These are phyloP conservation scores for Lepeophtheirus salmonis DNA, from an alignment of 1,140 invertebrate species.

Conservation along the genomic window DNA sequence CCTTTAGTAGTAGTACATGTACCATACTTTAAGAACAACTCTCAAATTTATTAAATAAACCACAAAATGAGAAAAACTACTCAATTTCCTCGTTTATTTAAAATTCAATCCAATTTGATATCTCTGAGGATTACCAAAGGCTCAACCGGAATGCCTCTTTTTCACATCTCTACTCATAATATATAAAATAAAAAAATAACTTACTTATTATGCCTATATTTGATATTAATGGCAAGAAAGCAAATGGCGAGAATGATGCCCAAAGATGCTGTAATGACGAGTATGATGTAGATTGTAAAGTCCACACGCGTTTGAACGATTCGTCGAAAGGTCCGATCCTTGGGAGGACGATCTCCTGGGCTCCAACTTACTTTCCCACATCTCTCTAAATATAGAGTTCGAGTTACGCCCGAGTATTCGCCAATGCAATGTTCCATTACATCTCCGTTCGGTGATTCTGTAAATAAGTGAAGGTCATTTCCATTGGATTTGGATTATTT, in stretches of 20 bases:
- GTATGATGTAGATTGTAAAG: slow-evolving; percentile 61
- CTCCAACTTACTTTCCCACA: slow-evolving; percentile 24
- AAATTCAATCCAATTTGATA: too few relatives aligned
- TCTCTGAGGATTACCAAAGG: too few relatives aligned
- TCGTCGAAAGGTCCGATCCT: slow-evolving; percentile 62
- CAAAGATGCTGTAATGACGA: slow-evolving; percentile 63
- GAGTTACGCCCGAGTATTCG: slow-evolving; percentile 13
- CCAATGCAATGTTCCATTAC: slow-evolving; percentile 7
- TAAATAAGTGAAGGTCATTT: too few relatives aligned
- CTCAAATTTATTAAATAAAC: too few relatives aligned
- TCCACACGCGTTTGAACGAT: slow-evolving; percentile 76
- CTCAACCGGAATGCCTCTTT: too few relatives aligned
- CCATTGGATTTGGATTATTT: too few relatives aligned
- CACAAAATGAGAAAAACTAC: too few relatives aligned
- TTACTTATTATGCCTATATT: slow-evolving; percentile 84
- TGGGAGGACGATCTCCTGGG: slow-evolving; percentile 50
- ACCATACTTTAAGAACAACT: too few relatives aligned
- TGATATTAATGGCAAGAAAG: slow-evolving; percentile 90
- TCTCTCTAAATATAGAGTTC: slow-evolving; percentile 15
- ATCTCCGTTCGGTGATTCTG: not conserved
- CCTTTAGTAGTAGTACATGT: too few relatives aligned
- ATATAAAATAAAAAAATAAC: slow-evolving; percentile 18
- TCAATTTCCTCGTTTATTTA: too few relatives aligned
- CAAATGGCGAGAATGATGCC: slow-evolving; percentile 78
- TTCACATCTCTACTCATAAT: too few relatives aligned